Evolutionary conservation across 2,888 invertebrate species (phyloP).

Genomic region (Mythimna albipuncta): DNA sequence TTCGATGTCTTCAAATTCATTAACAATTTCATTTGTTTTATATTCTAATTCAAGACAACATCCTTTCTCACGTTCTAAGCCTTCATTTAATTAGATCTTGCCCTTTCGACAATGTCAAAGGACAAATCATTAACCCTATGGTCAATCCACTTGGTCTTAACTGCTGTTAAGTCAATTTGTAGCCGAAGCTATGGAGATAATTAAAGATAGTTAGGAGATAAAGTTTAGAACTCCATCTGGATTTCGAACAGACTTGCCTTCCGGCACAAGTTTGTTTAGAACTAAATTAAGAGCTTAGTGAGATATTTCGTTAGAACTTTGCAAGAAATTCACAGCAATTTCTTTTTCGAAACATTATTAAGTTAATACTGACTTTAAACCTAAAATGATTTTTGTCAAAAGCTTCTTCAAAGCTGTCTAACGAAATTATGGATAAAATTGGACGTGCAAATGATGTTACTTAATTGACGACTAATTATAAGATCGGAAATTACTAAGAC

Average conservation of each 20-base stretch:
- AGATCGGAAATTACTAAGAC: constrained; percentile 37
- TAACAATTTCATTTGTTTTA: constrained; percentile 14
- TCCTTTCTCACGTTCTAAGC: constrained; percentile 55
- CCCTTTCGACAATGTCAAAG: constrained; percentile 57
- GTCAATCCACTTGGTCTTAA: constrained; percentile 52
- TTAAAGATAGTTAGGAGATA: constrained; percentile 43
- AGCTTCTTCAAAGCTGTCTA: constrained; percentile 4
- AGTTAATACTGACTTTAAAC: constrained; percentile 38
- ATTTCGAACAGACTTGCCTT: constrained; percentile 37
- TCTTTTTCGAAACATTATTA: constrained; percentile 49
- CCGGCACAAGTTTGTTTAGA: constrained; percentile 56
- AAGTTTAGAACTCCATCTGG: constrained; percentile 58
- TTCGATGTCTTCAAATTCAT: constrained; percentile 1
- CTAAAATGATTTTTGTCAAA: constrained; percentile 15
- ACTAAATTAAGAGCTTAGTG: constrained; percentile 50
- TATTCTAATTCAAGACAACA: constrained; percentile 22
- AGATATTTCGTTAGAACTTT: constrained; percentile 50
- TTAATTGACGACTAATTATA: constrained; percentile 44
- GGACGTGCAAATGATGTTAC: constrained; percentile 16
- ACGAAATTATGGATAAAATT: constrained; percentile 23
- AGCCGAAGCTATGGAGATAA: constrained; percentile 54
- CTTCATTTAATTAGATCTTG: constrained; percentile 58
- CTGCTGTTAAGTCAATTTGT: constrained; percentile 52
- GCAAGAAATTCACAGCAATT: constrained; percentile 40
- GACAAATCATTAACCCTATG: constrained; percentile 60